These are phyloP conservation scores for Cheilosia grossa DNA, from an alignment of 2,888 invertebrate genomes.

Conservation along the genomic window DNA sequence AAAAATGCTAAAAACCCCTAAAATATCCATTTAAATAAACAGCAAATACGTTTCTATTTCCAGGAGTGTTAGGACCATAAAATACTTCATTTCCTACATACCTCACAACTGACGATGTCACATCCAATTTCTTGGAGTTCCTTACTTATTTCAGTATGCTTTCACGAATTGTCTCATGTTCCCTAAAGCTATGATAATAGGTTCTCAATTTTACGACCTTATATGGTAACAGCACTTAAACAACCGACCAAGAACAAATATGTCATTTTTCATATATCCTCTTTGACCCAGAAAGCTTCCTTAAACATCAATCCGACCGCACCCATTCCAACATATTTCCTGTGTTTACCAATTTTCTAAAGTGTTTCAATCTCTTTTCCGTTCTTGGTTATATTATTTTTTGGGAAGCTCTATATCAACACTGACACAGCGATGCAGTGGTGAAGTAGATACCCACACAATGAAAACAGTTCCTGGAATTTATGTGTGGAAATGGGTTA, in stretches of 20 bases:
- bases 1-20: too few relatives aligned
- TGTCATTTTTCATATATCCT: neutral
- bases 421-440: neutral
- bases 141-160: too few relatives aligned
- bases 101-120: neutral
- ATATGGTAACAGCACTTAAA: neutral
- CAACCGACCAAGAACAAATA: neutral
- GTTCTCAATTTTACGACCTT: neutral
- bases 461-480: too few relatives aligned
- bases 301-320: neutral
- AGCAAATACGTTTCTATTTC: too few relatives aligned
- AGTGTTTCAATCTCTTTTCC: slow-evolving; percentile 4
- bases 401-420: neutral
- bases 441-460: neutral
- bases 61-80: too few relatives aligned
- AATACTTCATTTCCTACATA: too few relatives aligned
- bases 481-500: too few relatives aligned
- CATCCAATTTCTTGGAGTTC: neutral
- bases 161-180: too few relatives aligned
- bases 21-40: too few relatives aligned
- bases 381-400: neutral
- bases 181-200: too few relatives aligned
- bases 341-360: slow-evolving; percentile 22
- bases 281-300: slow-evolving; percentile 1
- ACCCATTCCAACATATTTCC: neutral